phyloP scores from a whole-genome alignment of 2,113 vertebrate species.

The Felis chaus region DNA sequence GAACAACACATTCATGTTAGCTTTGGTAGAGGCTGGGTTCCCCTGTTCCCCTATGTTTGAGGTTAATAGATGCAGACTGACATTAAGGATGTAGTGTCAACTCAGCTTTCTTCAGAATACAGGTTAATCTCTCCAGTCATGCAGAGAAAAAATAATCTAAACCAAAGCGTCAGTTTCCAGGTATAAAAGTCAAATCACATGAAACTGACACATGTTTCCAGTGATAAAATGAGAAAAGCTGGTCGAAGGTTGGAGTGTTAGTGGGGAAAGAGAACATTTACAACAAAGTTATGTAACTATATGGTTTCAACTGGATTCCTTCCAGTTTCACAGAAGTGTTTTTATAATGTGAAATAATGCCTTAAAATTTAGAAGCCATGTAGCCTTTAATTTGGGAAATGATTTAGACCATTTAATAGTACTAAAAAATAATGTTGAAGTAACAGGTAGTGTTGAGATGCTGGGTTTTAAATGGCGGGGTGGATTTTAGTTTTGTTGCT shows the following conservation, averaged over 20 bases:
- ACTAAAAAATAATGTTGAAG: slow-evolving; percentile 25
- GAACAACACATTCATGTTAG: background rate
- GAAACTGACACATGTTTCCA: background rate
- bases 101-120: background rate
- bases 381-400: slow-evolving; percentile 27
- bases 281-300: background rate
- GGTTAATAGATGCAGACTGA: background rate
- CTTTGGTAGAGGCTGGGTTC: background rate
- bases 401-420: slow-evolving; percentile 28
- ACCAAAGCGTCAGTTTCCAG: background rate
- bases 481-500: background rate
- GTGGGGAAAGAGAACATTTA: background rate
- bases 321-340: background rate
- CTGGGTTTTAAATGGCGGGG: background rate
- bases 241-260: background rate
- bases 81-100: background rate
- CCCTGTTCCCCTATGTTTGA: background rate
- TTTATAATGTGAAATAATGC: slow-evolving; percentile 33
- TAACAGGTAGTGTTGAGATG: background rate
- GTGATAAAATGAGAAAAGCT: background rate
- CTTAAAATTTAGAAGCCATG: slow-evolving; percentile 29
- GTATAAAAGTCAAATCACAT: background rate
- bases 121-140: background rate
- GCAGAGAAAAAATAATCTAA: background rate
- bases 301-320: background rate